phyloP scores from a whole-genome alignment of 2,797 vertebrate species.

The Semotilus atromaculatus region DNA sequence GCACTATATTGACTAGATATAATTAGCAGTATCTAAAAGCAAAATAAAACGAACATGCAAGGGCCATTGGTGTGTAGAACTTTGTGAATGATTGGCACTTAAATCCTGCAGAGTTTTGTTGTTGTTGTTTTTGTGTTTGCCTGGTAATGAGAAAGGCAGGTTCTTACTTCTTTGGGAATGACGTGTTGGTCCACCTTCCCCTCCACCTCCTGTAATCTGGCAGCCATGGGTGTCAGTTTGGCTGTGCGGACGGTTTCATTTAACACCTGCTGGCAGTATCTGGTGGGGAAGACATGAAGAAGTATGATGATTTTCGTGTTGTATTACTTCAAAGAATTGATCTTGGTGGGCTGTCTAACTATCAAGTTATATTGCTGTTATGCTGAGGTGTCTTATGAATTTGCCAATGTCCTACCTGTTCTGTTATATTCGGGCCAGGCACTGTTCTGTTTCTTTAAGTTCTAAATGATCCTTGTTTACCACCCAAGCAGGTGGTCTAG shows the following conservation, averaged over 20 bases:
- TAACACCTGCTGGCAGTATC: constrained; percentile 93
- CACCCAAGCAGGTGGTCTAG: too few species aligned
- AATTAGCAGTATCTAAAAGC: background rate
- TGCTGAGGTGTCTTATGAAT: background rate
- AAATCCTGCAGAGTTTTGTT: background rate
- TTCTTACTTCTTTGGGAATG: constrained; percentile 89
- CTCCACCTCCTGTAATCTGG: constrained; percentile 91
- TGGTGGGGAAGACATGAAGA: constrained; percentile 60
- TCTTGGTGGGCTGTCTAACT: too few species aligned
- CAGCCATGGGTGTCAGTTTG: constrained; percentile 92
- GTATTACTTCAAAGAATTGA: background rate
- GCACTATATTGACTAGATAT: background rate
- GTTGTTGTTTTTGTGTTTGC: background rate
- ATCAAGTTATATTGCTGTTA: background rate
- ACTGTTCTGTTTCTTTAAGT: background rate
- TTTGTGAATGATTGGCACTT: background rate
- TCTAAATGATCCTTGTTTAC: background rate
- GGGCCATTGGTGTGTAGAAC: background rate
- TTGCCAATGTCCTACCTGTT: background rate
- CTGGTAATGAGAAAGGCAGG: background rate
- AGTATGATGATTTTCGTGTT: background rate
- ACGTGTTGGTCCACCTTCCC: constrained; percentile 90
- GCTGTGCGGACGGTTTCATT: constrained; percentile 93
- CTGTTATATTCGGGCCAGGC: background rate
- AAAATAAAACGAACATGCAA: background rate